Evolutionary conservation across 2,113 vertebrate genomes (phyloP), one percentile per base, ranked within the genome.

Genomic region (Trochalopteron elliotii): DNA sequence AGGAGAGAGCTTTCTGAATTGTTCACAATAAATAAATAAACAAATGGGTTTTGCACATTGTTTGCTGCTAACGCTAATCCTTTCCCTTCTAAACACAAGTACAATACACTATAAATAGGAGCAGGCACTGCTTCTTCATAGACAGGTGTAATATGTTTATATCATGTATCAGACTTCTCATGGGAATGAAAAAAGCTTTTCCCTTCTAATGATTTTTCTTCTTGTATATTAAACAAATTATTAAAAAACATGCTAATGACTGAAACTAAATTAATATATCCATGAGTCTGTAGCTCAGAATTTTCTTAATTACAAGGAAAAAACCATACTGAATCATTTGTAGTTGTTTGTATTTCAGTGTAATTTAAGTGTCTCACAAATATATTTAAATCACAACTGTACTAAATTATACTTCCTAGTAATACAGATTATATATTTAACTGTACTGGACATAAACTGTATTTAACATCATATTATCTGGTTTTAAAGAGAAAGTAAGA

Each of bases 11-110:
- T 61, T 92, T 89, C 52, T 72, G 74, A 91, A 96, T n/a, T 63
- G 71, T 67, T 86, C 78, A 57, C 59, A 83, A 85, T 91, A 95
- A 96, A 94, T 87, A 96, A 95, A 91, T 40, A 92, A 92, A 93
- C 53, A 88, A 95, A 94, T 83, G 49, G 16, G 10, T 0, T 87
- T 91, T 91, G 40, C 9, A 11, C 33, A 60, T 65, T 82, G 47
- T 75, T 89, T 94, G n/a, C 50, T 85, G 42, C 30, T 91, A 83
- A 72, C 50, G 55, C n/a, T 75, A 84, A 84, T 76, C 37, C 35
- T 15, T 90, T 71, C 37, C 69, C 16, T 82, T 77, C 75, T 47
- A 79, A 90, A 82, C 18, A 89, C 61, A 79, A 96, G 65, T 60
- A 53, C 27, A 78, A 91, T 12, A 50, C 20, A 24, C 78, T 63